Conservation (phyloP, 1,140 invertebrate genomes). For the Physella acuta region DNA sequence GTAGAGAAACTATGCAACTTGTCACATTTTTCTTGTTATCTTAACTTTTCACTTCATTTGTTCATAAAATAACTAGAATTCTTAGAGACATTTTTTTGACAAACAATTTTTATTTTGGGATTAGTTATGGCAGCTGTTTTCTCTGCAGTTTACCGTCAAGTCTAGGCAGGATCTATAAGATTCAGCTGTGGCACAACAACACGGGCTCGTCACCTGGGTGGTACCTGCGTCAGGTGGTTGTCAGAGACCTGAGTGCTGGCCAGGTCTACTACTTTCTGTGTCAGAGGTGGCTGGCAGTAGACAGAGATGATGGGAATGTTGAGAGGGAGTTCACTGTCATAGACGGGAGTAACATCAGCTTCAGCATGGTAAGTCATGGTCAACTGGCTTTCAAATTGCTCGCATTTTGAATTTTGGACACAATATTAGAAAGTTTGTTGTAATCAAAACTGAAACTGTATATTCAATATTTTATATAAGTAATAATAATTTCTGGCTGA, state of each 20-base stretch:
- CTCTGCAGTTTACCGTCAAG: conserved; percentile 51
- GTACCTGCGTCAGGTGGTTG: conserved; percentile 55
- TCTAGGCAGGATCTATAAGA: conserved; percentile 53
- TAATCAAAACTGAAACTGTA: too few relatives aligned
- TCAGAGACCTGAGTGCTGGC: conserved; percentile 52
- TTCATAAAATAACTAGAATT: neutral
- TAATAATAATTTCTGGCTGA: too few relatives aligned
- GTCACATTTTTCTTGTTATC: too few relatives aligned
- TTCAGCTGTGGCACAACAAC: conserved; percentile 60
- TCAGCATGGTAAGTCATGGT: conserved; percentile 48
- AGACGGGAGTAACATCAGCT: conserved; percentile 48
- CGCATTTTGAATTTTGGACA: too few relatives aligned
- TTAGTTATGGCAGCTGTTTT: conserved; percentile 14
- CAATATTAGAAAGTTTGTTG: too few relatives aligned
- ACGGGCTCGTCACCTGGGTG: conserved; percentile 52
- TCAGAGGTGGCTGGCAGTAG: conserved; percentile 59
- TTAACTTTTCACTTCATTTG: too few relatives aligned
- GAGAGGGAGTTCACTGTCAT: conserved; percentile 56
- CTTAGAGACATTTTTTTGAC: neutral
- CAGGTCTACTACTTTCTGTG: conserved; percentile 55
- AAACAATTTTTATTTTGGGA: neutral
- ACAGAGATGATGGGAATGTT: conserved; percentile 60
- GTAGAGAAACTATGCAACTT: too few relatives aligned
- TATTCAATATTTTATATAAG: too few relatives aligned
- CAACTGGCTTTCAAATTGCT: too few relatives aligned